Conservation (phyloP, 2,797 vertebrate species). For the Manis javanica region DNA sequence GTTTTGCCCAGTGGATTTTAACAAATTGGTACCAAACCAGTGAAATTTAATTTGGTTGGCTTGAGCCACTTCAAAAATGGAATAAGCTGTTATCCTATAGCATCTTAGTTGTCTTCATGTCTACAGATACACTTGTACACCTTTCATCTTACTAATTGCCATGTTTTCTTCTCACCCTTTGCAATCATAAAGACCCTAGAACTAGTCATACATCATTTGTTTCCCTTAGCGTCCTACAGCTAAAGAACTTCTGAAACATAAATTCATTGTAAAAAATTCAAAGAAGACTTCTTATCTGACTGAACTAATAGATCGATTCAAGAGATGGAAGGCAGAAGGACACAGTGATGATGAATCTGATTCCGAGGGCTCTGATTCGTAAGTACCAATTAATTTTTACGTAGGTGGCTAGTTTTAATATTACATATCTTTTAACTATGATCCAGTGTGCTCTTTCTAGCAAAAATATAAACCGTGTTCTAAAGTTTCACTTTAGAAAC, state of each 20-base stretch:
- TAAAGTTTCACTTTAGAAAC: not conserved
- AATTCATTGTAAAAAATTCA: conserved; percentile 91
- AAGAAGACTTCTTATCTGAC: conserved; percentile 92
- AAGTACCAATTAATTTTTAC: conserved; percentile 80
- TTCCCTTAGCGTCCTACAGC: conserved; percentile 88
- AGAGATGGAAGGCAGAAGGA: conserved; percentile 93
- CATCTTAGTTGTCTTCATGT: conserved; percentile 2
- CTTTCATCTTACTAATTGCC: conserved; percentile 26
- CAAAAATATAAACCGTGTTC: conserved; percentile 32
- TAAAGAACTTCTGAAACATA: conserved; percentile 92
- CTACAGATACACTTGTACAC: not conserved
- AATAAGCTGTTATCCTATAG: not conserved
- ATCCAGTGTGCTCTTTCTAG: not conserved
- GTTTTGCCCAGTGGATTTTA: not conserved
- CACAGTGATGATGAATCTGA: conserved; percentile 92
- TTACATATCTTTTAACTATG: not conserved
- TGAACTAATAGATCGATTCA: conserved; percentile 91
- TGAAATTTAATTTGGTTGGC: not conserved
- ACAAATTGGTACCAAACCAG: conserved; percentile 15
- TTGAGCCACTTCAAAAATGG: conserved; percentile 21
- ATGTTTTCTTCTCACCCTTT: conserved; percentile 31
- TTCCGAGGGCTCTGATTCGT: conserved; percentile 92
- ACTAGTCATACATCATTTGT: conserved; percentile 69
- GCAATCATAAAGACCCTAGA: conserved; percentile 45
- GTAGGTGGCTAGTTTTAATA: not conserved